These are phyloP conservation scores for Phorcus lineatus DNA, from an alignment of 2,888 invertebrate species.

Conservation along the genomic window DNA sequence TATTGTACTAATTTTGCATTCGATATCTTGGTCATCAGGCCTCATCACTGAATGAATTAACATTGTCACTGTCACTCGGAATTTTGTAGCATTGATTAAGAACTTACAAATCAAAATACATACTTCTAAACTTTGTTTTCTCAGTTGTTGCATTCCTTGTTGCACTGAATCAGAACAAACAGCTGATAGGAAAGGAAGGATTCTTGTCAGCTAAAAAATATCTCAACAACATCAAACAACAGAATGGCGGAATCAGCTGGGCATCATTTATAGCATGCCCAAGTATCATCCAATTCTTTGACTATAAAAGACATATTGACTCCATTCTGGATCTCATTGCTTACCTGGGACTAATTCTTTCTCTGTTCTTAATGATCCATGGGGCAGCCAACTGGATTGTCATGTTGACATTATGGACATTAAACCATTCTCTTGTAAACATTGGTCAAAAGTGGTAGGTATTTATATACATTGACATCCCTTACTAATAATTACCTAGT, in stretches of 20 bases:
- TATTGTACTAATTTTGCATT: too few relatives aligned
- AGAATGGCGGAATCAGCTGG: conserved; percentile 46
- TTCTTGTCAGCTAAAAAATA: conserved; percentile 71
- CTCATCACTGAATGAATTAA: too few relatives aligned
- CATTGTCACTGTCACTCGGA: too few relatives aligned
- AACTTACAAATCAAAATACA: too few relatives aligned
- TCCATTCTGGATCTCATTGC: conserved; percentile 70
- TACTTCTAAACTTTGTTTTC: conserved; percentile 10
- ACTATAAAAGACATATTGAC: conserved; percentile 64
- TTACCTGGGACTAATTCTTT: conserved; percentile 67
- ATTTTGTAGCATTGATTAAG: too few relatives aligned
- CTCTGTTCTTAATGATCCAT: conserved; percentile 64
- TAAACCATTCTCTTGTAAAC: conserved; percentile 75
- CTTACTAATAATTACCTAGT: too few relatives aligned
- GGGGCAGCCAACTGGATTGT: conserved; percentile 74
- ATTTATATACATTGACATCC: not conserved
- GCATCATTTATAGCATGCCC: conserved; percentile 61
- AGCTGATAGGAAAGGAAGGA: conserved; percentile 73
- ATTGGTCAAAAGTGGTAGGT: conserved; percentile 72
- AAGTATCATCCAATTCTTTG: conserved; percentile 72
- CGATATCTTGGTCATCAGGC: too few relatives aligned
- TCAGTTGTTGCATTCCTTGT: conserved; percentile 74
- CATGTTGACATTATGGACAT: conserved; percentile 72
- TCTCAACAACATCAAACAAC: conserved; percentile 59
- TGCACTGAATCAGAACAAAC: conserved; percentile 74